Evolutionary conservation across 2,888 invertebrate species (phyloP), one percentile per base, ranked within the genome.

Genomic region (Vesta saturnalis): DNA sequence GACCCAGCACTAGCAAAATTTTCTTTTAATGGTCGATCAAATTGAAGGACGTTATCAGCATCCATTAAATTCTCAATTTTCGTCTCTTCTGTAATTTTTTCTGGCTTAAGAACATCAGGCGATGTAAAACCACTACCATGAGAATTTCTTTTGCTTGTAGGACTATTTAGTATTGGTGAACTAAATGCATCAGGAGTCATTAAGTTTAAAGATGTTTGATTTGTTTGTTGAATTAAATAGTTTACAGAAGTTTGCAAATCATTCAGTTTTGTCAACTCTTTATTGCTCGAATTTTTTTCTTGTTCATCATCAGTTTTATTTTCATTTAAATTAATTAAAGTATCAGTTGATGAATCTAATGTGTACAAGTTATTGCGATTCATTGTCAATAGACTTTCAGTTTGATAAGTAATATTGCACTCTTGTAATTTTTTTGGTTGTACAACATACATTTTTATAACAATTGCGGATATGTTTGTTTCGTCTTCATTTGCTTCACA

Each of bases 381-480:
- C 0, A 70, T 69, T 1, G 70, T 69, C 21, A 74, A 63, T 1
- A 74, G 73, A 8, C 66, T 71, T 49, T 82, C 83, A 0, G 82
- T 80, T 64, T 80, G 79, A 69, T 80, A 84, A 1, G 78, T 80
- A 8, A 84, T 81, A 12, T 71, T 77, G 58, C 78, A 78, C 59
- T 95, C 94, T 84, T 96, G 96, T 70, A 97, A 86, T 1, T 95
- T 94, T 84, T 94, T 95, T 22, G 94, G 94, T 80, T 95, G 94
- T 69, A 96, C 93, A 71, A 94, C 88, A 83, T 92, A 92, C 87
- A 95, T 87, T 65, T 87, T 85, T 23, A 90, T 84, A 3, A 87
- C 84, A 65, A 84, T 79, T 14, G 82, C 81, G 3, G 79, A 83
- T 60, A 86, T 83, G 57, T 86, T 87, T 49, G 87, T 87, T 63